A percentile compares a stretch with the other conserved stretches of the same genome.
Evolutionary conservation across 2,113 vertebrate species (phyloP).

Genomic region (Ptilonorhynchus violaceus): DNA sequence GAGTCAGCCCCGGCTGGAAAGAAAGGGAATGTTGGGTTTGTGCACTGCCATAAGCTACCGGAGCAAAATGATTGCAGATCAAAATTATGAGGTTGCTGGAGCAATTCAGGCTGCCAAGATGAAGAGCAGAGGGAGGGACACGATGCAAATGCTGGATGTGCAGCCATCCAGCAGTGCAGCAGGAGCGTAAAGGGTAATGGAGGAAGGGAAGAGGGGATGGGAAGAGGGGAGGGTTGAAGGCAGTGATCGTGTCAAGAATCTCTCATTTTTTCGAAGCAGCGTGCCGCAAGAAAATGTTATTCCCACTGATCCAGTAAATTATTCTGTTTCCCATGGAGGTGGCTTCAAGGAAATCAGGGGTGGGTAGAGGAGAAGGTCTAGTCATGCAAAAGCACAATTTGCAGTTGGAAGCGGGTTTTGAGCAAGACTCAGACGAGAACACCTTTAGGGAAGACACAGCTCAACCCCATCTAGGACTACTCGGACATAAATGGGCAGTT

Average conservation of each 20-base stretch:
- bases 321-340: neutral
- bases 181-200: neutral
- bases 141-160: neutral
- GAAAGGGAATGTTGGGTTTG: neutral
- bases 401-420: neutral
- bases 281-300: neutral
- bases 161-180: neutral
- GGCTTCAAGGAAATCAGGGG: neutral
- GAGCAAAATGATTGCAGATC: neutral
- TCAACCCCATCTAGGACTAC: neutral
- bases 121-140: neutral
- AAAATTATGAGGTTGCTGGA: conserved; percentile 2
- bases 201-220: neutral
- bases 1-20: neutral
- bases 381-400: neutral
- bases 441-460: neutral
- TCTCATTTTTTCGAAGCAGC: neutral
- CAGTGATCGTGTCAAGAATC: neutral
- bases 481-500: neutral
- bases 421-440: neutral
- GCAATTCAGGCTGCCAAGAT: neutral
- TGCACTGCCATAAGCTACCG: neutral
- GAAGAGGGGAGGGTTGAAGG: neutral
- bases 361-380: neutral
- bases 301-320: conserved; percentile 6